Conservation (phyloP, 2,113 vertebrate species). For the Artemisiospiza belli region DNA sequence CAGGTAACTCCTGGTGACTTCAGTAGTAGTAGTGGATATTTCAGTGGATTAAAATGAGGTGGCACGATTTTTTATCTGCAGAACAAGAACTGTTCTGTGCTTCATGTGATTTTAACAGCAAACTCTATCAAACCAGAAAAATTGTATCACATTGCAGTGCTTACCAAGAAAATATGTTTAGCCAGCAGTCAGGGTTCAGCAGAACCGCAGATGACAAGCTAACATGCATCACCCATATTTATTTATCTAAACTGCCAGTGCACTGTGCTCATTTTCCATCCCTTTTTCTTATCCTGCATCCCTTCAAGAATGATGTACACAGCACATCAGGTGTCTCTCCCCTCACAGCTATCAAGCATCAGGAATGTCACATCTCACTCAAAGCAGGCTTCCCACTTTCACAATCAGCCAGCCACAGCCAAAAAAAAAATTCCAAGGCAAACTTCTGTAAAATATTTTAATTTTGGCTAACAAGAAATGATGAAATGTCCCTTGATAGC, state of each 20-base stretch:
- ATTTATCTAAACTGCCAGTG: slow-evolving; percentile 10
- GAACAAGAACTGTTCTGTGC: not conserved
- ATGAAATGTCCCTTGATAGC: not conserved
- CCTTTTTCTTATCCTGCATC: not conserved
- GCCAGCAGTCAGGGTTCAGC: not conserved
- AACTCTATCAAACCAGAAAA: slow-evolving; percentile 21
- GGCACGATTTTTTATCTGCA: not conserved
- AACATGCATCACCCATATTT: not conserved
- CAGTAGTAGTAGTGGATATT: not conserved
- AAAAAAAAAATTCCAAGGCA: slow-evolving; percentile 4
- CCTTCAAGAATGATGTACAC: not conserved
- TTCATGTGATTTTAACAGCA: slow-evolving; percentile 7
- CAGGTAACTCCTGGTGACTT: not conserved
- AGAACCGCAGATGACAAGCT: slow-evolving; percentile 19
- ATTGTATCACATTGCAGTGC: not conserved
- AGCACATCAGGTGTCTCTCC: slow-evolving; percentile 16
- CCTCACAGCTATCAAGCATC: not conserved
- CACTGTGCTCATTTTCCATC: not conserved
- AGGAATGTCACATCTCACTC: not conserved
- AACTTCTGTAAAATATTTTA: slow-evolving; percentile 54
- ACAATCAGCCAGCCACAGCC: not conserved
- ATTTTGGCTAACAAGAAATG: slow-evolving; percentile 2
- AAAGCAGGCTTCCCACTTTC: not conserved
- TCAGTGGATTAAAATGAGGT: not conserved
- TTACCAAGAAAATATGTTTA: slow-evolving; percentile 17